A percentile compares a stretch with the other conserved stretches of the same genome.
These are phyloP conservation scores for Mylabris phalerata DNA, from an alignment of 1,140 invertebrate species.

Conservation along the genomic window DNA sequence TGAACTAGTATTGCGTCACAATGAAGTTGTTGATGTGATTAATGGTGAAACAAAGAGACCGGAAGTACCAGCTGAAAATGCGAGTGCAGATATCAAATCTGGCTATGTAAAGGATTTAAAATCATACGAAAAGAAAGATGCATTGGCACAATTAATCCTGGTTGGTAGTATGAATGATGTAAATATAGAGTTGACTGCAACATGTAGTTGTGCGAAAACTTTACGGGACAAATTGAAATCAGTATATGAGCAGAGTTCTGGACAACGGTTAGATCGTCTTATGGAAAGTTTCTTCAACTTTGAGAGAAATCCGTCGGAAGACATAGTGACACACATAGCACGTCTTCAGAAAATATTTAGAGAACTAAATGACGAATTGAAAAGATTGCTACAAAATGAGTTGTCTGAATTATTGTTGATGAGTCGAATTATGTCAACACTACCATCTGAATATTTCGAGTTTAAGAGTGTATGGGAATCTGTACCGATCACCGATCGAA, in stretches of 20 bases:
- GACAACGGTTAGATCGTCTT: conserved; percentile 27
- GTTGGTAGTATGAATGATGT: neutral
- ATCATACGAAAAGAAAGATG: neutral
- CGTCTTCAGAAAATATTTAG: conserved; percentile 23
- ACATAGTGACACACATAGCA: conserved; percentile 27
- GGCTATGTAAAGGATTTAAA: neutral
- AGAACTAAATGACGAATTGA: conserved; percentile 33
- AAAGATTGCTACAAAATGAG: conserved; percentile 20
- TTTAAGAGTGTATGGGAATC: conserved; percentile 22
- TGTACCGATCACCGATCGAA: conserved; percentile 3
- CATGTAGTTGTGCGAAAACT: conserved; percentile 23
- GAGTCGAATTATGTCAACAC: conserved; percentile 20
- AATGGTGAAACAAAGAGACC: neutral
- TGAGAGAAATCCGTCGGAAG: conserved; percentile 22
- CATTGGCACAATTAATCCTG: neutral
- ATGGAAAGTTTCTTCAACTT: conserved; percentile 31
- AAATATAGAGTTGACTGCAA: conserved; percentile 1
- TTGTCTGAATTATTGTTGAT: conserved; percentile 27
- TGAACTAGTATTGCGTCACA: conserved; percentile 10
- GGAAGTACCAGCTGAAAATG: neutral
- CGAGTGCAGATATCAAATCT: neutral
- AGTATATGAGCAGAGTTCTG: conserved; percentile 29
- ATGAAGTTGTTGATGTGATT: conserved; percentile 16
- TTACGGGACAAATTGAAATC: conserved; percentile 27
- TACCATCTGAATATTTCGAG: conserved; percentile 19